Percentiles rank a stretch among this genome's conserved stretches.
These are phyloP conservation scores for Brevimyrus niger DNA, from an alignment of 2,113 vertebrate species.

Conservation along the genomic window DNA sequence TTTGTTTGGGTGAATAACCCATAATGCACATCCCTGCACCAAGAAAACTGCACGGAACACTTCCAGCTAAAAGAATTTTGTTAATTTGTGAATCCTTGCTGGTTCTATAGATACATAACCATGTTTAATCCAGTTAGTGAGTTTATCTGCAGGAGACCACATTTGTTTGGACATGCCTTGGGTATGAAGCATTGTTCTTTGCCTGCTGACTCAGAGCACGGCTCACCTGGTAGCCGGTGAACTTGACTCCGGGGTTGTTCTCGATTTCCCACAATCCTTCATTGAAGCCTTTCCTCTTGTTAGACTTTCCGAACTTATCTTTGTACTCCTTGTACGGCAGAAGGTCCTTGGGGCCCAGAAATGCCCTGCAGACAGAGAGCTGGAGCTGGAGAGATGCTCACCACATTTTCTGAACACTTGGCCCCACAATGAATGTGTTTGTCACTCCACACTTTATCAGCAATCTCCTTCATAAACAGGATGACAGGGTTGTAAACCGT, in stretches of 20 bases:
- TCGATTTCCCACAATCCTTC: constrained; percentile 98
- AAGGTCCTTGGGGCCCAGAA: constrained; percentile 91
- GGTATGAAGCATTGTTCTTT: background rate
- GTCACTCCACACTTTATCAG: background rate
- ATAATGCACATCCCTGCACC: background rate
- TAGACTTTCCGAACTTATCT: constrained; percentile 97
- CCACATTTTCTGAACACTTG: background rate
- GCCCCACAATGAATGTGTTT: background rate
- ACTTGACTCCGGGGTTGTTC: constrained; percentile 96
- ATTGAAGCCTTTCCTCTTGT: constrained; percentile 98
- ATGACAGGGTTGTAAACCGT: background rate
- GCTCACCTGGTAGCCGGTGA: constrained; percentile 89
- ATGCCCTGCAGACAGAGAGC: constrained; percentile 62
- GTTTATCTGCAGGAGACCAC: background rate
- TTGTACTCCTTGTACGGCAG: constrained; percentile 97
- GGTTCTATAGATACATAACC: background rate
- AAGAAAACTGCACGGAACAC: background rate
- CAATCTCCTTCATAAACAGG: background rate
- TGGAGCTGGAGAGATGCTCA: background rate
- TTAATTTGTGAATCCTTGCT: background rate
- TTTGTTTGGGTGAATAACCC: background rate
- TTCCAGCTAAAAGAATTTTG: background rate
- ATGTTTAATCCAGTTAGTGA: background rate
- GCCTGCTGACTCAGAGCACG: background rate
- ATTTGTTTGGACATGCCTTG: background rate